These are phyloP conservation scores for Tanypteryx hageni DNA, from an alignment of 2,888 invertebrate species.

Conservation along the genomic window DNA sequence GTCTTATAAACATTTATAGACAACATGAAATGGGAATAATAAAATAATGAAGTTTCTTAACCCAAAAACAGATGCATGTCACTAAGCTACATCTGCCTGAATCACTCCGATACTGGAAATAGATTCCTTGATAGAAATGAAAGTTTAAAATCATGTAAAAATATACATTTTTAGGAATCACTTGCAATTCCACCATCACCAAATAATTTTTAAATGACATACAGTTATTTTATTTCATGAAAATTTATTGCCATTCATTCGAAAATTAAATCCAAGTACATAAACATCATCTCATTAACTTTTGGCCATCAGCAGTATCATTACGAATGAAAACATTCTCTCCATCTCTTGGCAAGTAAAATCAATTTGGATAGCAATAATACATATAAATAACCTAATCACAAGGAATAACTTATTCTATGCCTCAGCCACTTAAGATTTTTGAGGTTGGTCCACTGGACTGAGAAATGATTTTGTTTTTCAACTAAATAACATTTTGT, in stretches of 20 bases:
- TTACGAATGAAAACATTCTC: neutral
- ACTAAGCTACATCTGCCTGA: no score
- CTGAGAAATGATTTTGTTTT: constrained; percentile 24
- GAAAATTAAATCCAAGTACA: constrained; percentile 45
- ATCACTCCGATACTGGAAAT: no score
- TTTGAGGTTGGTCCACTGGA: constrained; percentile 37
- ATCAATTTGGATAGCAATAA: constrained; percentile 38
- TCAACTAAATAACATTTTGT: constrained; percentile 5
- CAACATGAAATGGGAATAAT: no score
- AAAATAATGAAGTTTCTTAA: no score
- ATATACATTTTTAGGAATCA: no score
- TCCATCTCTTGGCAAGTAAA: constrained; percentile 14
- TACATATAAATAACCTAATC: constrained; percentile 48
- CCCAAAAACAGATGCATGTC: no score
- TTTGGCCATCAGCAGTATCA: constrained; percentile 4
- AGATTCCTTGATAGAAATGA: no score
- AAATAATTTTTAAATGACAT: no score
- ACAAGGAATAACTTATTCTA: constrained; percentile 29
- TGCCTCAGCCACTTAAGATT: constrained; percentile 39
- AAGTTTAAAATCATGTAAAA: no score
- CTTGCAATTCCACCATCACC: no score
- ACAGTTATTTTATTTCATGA: neutral
- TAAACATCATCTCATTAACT: neutral
- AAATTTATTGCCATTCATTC: constrained; percentile 63
- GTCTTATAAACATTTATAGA: no score